phyloP scores from a whole-genome alignment of 1,140 invertebrate genomes.

The Ceratosolen fusciceps region DNA sequence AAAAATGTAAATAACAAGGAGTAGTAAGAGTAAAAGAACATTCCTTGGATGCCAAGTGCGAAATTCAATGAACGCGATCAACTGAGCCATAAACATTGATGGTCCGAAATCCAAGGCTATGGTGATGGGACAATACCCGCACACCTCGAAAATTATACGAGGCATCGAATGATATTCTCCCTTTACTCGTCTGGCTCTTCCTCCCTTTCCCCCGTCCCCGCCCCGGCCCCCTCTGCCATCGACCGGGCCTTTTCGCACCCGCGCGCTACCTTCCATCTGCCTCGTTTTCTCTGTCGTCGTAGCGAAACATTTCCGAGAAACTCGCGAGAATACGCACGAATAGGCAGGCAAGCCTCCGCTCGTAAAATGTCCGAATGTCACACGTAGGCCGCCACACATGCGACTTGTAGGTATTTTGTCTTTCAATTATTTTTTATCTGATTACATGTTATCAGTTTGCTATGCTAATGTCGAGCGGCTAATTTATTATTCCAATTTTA shows the following conservation, averaged over 20 bases:
- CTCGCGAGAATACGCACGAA: background rate
- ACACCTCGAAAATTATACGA: slow-evolving; percentile 20
- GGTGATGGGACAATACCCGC: background rate
- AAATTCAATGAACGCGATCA: slow-evolving; percentile 14
- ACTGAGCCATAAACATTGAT: slow-evolving; percentile 17
- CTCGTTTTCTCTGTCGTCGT: background rate
- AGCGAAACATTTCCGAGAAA: background rate
- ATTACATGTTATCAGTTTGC: background rate
- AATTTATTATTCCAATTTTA: background rate
- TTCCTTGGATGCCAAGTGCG: background rate
- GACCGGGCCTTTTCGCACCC: too few relatives aligned
- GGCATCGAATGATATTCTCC: background rate
- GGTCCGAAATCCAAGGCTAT: slow-evolving; percentile 18
- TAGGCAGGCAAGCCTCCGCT: background rate
- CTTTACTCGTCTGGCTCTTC: slow-evolving; percentile 11
- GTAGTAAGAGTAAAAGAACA: background rate
- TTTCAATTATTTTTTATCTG: background rate
- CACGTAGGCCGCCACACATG: background rate
- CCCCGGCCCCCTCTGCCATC: too few relatives aligned
- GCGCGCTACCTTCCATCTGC: too few relatives aligned
- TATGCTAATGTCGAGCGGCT: background rate
- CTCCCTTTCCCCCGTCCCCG: slow-evolving; percentile 38
- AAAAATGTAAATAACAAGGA: too few relatives aligned
- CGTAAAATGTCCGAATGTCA: slow-evolving; percentile 4
- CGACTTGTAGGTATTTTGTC: background rate